Conservation (phyloP, 1,140 invertebrate genomes). For the Bombus balteatus region DNA sequence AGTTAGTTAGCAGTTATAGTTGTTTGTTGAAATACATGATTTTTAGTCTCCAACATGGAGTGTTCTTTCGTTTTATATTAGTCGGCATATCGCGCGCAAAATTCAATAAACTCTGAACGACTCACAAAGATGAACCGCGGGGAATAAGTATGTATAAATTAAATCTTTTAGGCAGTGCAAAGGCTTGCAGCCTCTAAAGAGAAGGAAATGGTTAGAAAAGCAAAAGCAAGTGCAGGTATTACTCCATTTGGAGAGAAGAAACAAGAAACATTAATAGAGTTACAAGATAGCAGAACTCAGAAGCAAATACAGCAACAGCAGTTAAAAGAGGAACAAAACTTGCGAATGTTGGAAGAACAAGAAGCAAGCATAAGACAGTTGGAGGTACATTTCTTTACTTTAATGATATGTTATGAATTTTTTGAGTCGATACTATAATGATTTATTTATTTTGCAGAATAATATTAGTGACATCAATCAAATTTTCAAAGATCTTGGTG, state of each 20-base stretch:
- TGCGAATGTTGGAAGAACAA: slow-evolving; percentile 93
- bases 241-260: slow-evolving; percentile 83
- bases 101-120: too few relatives aligned
- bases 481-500: slow-evolving; percentile 98
- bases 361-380: slow-evolving; percentile 95
- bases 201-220: slow-evolving; percentile 89
- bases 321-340: slow-evolving; percentile 92
- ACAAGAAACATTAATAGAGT: slow-evolving; percentile 86
- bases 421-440: not conserved
- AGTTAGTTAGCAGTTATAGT: too few relatives aligned
- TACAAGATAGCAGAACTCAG: slow-evolving; percentile 85
- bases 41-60: too few relatives aligned
- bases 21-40: too few relatives aligned
- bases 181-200: slow-evolving; percentile 92
- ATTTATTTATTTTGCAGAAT: slow-evolving; percentile 84
- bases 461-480: slow-evolving; percentile 98
- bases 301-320: slow-evolving; percentile 88
- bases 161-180: slow-evolving; percentile 85
- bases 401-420: slow-evolving; percentile 94
- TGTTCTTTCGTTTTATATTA: too few relatives aligned
- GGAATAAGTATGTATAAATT: not conserved
- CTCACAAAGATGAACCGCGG: too few relatives aligned
- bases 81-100: too few relatives aligned
- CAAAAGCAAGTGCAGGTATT: slow-evolving; percentile 84
- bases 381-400: slow-evolving; percentile 86